These are phyloP conservation scores for Drymodes brunneopygia DNA, from an alignment of 2,113 vertebrate genomes.

Conservation along the genomic window DNA sequence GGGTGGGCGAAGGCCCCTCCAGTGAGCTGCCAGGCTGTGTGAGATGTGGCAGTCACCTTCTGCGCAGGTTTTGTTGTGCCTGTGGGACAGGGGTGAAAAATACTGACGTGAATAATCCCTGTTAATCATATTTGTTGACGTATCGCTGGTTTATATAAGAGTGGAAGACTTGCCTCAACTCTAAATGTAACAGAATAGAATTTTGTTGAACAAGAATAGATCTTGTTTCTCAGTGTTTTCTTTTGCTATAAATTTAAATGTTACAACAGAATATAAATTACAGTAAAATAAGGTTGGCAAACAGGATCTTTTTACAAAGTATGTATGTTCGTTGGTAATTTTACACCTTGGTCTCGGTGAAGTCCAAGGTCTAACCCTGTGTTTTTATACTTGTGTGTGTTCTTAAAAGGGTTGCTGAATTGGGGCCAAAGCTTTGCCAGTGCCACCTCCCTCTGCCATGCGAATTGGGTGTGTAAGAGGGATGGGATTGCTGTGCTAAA, in stretches of 20 bases:
- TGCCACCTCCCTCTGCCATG: not conserved
- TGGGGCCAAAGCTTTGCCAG: not conserved
- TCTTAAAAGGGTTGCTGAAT: conserved; percentile 55
- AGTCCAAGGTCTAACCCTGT: conserved; percentile 34
- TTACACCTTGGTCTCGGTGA: not conserved
- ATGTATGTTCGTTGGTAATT: not conserved
- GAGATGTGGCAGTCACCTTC: conserved; percentile 29
- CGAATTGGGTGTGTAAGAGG: conserved; percentile 44
- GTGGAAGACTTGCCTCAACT: not conserved
- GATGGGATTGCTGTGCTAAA: conserved; percentile 58
- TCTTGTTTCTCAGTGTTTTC: conserved; percentile 40
- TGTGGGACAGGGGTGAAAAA: not conserved
- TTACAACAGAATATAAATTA: conserved; percentile 59
- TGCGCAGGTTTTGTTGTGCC: not conserved
- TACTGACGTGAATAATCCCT: not conserved
- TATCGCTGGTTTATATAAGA: not conserved
- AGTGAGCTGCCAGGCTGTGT: not conserved
- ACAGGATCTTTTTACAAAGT: conserved; percentile 31
- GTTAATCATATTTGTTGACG: not conserved
- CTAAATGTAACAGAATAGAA: not conserved
- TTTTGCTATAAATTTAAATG: conserved; percentile 25
- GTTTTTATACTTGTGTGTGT: conserved; percentile 5
- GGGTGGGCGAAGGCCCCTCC: not conserved
- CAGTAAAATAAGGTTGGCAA: conserved; percentile 40
- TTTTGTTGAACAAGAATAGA: conserved; percentile 23